phyloP scores from a whole-genome alignment of 2,797 vertebrate genomes.

The Pyrocephalus nanus region DNA sequence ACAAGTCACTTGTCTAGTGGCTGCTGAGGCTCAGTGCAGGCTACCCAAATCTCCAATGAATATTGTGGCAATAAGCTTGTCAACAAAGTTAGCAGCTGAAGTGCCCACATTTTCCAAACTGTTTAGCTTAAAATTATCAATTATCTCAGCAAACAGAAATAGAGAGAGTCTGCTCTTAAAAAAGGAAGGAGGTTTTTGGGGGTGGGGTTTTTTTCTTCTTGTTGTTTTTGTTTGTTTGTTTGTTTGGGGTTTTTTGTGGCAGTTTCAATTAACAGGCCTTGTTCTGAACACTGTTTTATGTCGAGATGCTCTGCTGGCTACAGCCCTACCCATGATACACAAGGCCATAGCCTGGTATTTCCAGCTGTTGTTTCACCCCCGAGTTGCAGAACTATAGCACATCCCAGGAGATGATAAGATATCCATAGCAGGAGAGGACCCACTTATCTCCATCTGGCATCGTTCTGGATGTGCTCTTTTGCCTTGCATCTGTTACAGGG shows the following conservation, averaged over 20 bases:
- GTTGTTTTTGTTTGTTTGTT: neutral
- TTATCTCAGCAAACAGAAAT: neutral
- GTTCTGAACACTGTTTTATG: neutral
- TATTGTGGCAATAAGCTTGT: neutral
- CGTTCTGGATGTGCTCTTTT: neutral
- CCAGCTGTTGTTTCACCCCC: accelerated
- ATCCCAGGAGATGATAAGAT: neutral
- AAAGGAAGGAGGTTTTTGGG: neutral
- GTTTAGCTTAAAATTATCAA: neutral
- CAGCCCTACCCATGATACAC: accelerated
- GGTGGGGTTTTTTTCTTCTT: accelerated
- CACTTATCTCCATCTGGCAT: neutral
- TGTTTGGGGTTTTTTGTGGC: neutral
- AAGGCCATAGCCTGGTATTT: neutral
- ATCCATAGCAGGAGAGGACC: neutral
- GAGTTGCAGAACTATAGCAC: neutral
- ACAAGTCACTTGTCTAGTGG: neutral
- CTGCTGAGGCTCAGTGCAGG: neutral
- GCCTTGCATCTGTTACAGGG: neutral
- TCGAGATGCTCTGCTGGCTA: neutral
- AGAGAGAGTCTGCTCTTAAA: neutral
- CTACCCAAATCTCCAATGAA: neutral
- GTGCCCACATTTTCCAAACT: neutral
- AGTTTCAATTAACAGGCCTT: neutral
- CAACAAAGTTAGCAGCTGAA: neutral